phyloP scores from a whole-genome alignment of 1,140 invertebrate species.

The Zaprionus tsacasi region DNA sequence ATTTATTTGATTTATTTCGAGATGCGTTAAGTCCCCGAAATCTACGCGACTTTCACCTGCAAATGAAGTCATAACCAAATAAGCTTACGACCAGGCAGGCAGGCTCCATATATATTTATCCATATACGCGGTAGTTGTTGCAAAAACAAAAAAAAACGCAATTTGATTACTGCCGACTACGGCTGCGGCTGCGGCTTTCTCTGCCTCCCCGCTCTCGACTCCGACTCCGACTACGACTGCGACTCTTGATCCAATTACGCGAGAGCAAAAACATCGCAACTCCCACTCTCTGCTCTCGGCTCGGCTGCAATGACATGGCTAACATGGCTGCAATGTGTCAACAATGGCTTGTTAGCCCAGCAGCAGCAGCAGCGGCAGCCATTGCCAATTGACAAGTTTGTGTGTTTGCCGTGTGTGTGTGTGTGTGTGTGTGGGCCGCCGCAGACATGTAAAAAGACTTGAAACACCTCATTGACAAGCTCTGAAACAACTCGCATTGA shows the following conservation, averaged over 20 bases:
- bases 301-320: constrained; percentile 62
- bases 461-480: constrained; percentile 70
- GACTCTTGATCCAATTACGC: constrained; percentile 52
- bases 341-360: constrained; percentile 76
- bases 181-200: constrained; percentile 48
- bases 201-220: background rate
- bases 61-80: constrained; percentile 82
- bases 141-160: background rate
- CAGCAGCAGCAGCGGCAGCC: constrained; percentile 4
- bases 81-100: constrained; percentile 39
- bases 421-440: constrained; percentile 58
- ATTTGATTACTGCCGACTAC: constrained; percentile 40
- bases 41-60: constrained; percentile 64
- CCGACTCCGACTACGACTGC: too few species aligned
- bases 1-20: constrained; percentile 69
- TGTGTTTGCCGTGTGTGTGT: constrained; percentile 16
- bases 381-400: constrained; percentile 48
- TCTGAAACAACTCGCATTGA: constrained; percentile 28
- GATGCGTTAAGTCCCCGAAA: constrained; percentile 51
- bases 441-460: constrained; percentile 51
- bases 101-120: constrained; percentile 12
- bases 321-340: constrained; percentile 80
- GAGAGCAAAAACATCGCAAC: constrained; percentile 45
- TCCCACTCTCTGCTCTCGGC: constrained; percentile 47
- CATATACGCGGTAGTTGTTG: constrained; percentile 3